Evolutionary conservation across 1,140 invertebrate genomes (phyloP), one percentile per base, ranked within the genome.

Genomic region (Choristoneura fumiferana): DNA sequence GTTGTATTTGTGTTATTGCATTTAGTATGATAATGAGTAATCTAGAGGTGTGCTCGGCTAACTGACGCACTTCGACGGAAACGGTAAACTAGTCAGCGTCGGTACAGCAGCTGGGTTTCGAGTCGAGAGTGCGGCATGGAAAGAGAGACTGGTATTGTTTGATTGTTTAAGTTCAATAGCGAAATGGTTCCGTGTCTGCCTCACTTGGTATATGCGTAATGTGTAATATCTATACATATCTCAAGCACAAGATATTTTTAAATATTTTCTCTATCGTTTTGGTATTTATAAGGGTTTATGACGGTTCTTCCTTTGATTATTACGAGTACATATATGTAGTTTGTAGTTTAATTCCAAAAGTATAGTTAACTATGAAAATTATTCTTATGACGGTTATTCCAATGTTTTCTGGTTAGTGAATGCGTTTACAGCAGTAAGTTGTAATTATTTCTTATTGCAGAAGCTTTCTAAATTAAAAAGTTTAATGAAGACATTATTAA

Each of bases 351-450:
- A 49, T 62, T 58, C 60, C 33, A 58, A 58, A 52, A 37, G 18
- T 63, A 63, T 63, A 35, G 15, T 52, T 58, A 57, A 63, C 56
- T 58, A 69, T 62, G 40, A 70, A 65, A 66, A 68, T 62, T 40
- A 75, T 70, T 77, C 76, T 77, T 74, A 77, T 77, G 71, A 77
- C 63, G 68, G 63, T 73, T 70, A 79, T 78, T 76, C 74, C 72
- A 73, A 76, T 71, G 37, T 69, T 65, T 66, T 73, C 69, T 70
- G 74, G 78, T 81, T 81, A 81, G 78, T 79, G 74, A 79, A 65
- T 58, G 57, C 45, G 53, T 62, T 70, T 60, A 37, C 40, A 40
- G 39, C 54, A 52, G 22, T 45, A 40, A 54, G 40, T 36, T 62
- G 59, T 58, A 63, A 43, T 49, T 49, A 49, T 49, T 49, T 49